These are phyloP conservation scores for Leptodirus hochenwartii DNA, from an alignment of 2,888 invertebrate species.

Conservation along the genomic window DNA sequence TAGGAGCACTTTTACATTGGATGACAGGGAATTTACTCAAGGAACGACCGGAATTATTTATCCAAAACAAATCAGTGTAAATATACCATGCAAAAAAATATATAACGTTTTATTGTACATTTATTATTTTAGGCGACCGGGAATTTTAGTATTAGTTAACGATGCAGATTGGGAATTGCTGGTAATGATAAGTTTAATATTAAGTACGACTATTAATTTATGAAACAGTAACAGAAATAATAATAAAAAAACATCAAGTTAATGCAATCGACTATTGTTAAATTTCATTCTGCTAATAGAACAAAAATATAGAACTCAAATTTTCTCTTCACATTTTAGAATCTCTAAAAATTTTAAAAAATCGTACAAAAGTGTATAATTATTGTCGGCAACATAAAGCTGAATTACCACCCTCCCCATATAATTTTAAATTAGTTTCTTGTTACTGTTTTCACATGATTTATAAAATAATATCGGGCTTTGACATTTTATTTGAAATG, in stretches of 20 bases:
- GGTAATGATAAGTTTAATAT: constrained; percentile 27
- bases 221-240: neutral
- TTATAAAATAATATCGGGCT: no score
- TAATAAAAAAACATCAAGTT: neutral
- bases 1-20: constrained; percentile 60
- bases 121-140: constrained; percentile 45
- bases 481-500: no score
- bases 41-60: constrained; percentile 61
- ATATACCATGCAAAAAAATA: constrained; percentile 12
- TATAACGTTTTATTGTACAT: constrained; percentile 6
- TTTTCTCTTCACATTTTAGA: no score
- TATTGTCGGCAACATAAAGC: no score
- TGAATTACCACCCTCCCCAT: no score
- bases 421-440: no score
- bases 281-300: no score
- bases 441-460: no score
- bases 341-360: no score
- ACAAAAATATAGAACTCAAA: no score
- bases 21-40: constrained; percentile 67
- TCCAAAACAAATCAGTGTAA: constrained; percentile 29
- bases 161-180: constrained; percentile 91
- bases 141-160: constrained; percentile 85
- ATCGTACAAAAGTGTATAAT: no score
- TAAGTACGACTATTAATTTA: constrained; percentile 4
- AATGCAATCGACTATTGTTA: constrained; percentile 3